These are phyloP conservation scores for Hypselothyrea guttata DNA, from an alignment of 2,888 invertebrate genomes.

Conservation along the genomic window DNA sequence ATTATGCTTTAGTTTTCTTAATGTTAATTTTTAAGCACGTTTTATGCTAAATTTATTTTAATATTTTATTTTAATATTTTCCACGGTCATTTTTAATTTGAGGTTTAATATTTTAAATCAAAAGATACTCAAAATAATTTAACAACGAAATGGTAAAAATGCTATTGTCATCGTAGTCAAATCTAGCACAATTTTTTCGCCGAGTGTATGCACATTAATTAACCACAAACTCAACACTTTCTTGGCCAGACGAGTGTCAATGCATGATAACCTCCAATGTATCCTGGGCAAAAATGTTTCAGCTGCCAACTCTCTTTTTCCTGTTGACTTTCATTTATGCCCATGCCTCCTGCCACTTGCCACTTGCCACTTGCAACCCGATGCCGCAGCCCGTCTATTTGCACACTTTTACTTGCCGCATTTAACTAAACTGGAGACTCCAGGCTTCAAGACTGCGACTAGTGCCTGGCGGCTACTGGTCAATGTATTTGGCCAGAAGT, in stretches of 20 bases:
- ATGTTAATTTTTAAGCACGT: too few relatives aligned
- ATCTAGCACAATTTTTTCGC: too few relatives aligned
- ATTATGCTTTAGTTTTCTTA: too few relatives aligned
- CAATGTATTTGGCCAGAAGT: constrained; percentile 49
- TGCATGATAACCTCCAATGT: constrained; percentile 3
- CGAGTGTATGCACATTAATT: too few relatives aligned
- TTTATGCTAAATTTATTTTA: too few relatives aligned
- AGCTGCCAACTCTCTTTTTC: constrained; percentile 46
- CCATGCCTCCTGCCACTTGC: constrained; percentile 15
- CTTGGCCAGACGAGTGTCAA: constrained; percentile 23
- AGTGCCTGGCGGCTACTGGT: constrained; percentile 57
- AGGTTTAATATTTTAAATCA: too few relatives aligned
- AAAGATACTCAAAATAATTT: too few relatives aligned
- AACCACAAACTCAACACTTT: constrained; percentile 66
- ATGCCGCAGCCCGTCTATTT: constrained; percentile 46
- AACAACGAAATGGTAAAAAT: too few relatives aligned
- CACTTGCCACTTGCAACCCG: too few relatives aligned
- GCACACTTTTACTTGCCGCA: constrained; percentile 68
- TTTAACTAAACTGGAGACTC: constrained; percentile 15
- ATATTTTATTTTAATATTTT: too few relatives aligned
- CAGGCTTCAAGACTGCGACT: constrained; percentile 10
- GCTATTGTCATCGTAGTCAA: too few relatives aligned
- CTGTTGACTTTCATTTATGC: constrained; percentile 67
- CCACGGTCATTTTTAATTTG: too few relatives aligned
- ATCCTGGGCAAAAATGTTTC: constrained; percentile 55